Evolutionary conservation across 2,797 vertebrate species (phyloP), one percentile per base, ranked within the genome.

Genomic region (Semotilus atromaculatus): DNA sequence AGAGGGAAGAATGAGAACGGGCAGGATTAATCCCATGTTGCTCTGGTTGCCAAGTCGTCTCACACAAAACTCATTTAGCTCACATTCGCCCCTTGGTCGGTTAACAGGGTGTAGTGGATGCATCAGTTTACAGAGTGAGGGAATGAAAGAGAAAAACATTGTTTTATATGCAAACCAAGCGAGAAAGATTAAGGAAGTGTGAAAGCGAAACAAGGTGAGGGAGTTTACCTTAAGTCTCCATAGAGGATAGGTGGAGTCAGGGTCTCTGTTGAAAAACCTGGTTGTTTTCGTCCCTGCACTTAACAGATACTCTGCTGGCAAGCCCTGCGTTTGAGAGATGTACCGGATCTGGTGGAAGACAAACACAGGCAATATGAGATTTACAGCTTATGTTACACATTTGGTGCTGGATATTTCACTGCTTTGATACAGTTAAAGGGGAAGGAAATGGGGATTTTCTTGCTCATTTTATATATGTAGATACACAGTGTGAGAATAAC

Each of bases 241-340:
- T 87, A 99, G 95, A 72, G 98, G 98, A 90, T 99, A 99, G 0
- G 97, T 96, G 43, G 98, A 99, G 90, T 99, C 98, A 0, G 97
- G 95, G 91, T 99, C 98, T 94, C 98, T 97, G 95, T 99, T 99
- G 95, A 99, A 99, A 95, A 99, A 99, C 93, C 98, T 95, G 8
- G 98, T 98, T 68, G 98, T 99, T 96, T 99, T 99, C n/a, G 98
- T 98, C 87, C 98, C 98, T 51, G 98, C 97, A 48, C 98, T 99
- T 94, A 99, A 94, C 90, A 99, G 96, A 94, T 99, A 99, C 93
- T 99, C 98, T 68, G 98, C 98, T 68, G 98, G 98, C 88, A 99
- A 95, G 86, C 98, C 98, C 91, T 99, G 98, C 0, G 98, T 99
- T 94, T 99, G 98, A 77, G 98, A 99, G 94, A 99, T 98, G 95